Conservation (phyloP, 2,797 vertebrate genomes). For the Enteromius viviparus region DNA sequence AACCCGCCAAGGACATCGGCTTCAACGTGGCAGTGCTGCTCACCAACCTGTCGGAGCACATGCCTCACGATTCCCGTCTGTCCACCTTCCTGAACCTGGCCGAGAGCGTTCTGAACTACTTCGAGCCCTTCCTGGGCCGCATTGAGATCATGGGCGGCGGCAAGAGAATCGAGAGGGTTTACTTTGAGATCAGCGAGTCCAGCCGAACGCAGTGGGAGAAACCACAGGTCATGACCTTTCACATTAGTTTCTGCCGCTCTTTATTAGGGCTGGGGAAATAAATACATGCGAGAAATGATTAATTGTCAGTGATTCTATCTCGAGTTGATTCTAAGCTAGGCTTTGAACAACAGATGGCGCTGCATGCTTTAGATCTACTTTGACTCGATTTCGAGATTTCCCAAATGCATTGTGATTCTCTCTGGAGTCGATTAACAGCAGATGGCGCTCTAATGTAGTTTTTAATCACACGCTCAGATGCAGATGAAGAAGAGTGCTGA, state of each 20-base stretch:
- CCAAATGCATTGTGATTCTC: too few relatives aligned
- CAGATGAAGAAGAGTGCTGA: too few relatives aligned
- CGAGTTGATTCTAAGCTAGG: too few relatives aligned
- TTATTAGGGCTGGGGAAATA: not conserved
- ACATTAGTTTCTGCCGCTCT: too few relatives aligned
- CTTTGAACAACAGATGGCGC: too few relatives aligned
- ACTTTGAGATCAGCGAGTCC: constrained; percentile 98
- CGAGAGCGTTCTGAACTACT: constrained; percentile 96
- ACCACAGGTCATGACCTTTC: constrained; percentile 84
- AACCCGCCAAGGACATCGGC: constrained; percentile 97
- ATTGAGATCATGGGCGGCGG: constrained; percentile 99
- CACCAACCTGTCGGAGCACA: constrained; percentile 96
- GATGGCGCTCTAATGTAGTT: accelerated
- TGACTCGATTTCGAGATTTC: too few relatives aligned
- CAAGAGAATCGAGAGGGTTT: constrained; percentile 97
- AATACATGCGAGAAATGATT: too few relatives aligned
- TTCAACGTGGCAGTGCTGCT: constrained; percentile 96
- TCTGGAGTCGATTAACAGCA: too few relatives aligned
- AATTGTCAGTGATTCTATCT: too few relatives aligned
- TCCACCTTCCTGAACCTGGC: constrained; percentile 90
- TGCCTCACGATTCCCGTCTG: constrained; percentile 94
- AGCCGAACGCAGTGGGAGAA: constrained; percentile 99
- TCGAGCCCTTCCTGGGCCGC: constrained; percentile 92
- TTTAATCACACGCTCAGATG: too few relatives aligned
- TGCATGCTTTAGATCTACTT: too few relatives aligned